A percentile compares a stretch with the other conserved stretches of the same genome.
Evolutionary conservation across 2,888 invertebrate species (phyloP).

Genomic region (Lathronympha strigana): DNA sequence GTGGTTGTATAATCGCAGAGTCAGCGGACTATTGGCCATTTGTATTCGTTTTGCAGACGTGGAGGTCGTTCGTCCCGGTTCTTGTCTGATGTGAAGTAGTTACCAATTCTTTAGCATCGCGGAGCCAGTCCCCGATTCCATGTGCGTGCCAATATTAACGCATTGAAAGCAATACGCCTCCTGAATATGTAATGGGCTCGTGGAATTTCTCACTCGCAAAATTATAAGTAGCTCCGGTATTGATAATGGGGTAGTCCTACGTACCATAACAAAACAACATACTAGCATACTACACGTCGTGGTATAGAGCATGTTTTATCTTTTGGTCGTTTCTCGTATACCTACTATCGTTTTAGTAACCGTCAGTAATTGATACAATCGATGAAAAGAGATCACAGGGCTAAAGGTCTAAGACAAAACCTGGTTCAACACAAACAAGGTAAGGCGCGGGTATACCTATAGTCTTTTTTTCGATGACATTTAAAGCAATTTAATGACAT

Average conservation of each 20-base stretch:
- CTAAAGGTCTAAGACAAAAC: too few species aligned
- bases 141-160: constrained; percentile 73
- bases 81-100: constrained; percentile 63
- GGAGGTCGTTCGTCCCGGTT: constrained; percentile 83
- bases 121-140: constrained; percentile 65
- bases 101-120: constrained; percentile 68
- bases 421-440: too few species aligned
- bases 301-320: too few species aligned
- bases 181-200: constrained; percentile 56
- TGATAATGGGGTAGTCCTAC: constrained; percentile 15
- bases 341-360: too few species aligned
- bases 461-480: too few species aligned
- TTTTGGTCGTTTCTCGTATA: too few species aligned
- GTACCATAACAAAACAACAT: constrained; percentile 13
- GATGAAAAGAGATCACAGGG: too few species aligned
- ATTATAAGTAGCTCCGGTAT: constrained; percentile 31
- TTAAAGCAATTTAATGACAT: too few species aligned
- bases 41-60: constrained; percentile 73
- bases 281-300: neutral
- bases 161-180: constrained; percentile 64
- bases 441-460: too few species aligned
- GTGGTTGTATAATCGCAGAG: constrained; percentile 18
- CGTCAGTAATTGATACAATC: too few species aligned
- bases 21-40: constrained; percentile 61
- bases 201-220: constrained; percentile 36